Percentiles rank a stretch among this genome's conserved stretches.
Evolutionary conservation across 2,113 vertebrate species (phyloP).

Genomic region (Leucopsar rothschildi): DNA sequence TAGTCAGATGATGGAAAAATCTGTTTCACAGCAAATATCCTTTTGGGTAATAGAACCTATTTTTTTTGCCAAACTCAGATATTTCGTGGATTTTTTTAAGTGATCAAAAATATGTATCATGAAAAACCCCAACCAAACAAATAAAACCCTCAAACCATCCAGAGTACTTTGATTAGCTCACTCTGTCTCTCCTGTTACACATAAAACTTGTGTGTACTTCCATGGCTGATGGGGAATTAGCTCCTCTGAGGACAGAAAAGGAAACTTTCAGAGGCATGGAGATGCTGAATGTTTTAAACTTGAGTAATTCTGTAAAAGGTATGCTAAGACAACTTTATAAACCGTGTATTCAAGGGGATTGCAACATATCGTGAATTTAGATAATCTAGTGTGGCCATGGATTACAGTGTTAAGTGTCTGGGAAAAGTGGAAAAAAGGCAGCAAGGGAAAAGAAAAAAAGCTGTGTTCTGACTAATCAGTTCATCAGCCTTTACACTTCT

Average conservation of each 20-base stretch:
- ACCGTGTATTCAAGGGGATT: background rate
- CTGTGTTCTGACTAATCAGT: background rate
- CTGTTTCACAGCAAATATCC: background rate
- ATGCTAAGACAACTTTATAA: background rate
- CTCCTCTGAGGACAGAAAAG: background rate
- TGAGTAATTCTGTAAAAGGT: background rate
- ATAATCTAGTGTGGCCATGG: background rate
- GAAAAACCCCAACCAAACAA: background rate
- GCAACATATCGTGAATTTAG: background rate
- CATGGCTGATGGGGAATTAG: background rate
- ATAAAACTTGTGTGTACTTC: background rate
- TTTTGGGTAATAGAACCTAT: background rate
- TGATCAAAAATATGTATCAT: background rate
- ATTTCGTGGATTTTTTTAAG: background rate
- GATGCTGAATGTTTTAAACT: background rate
- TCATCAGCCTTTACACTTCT: background rate
- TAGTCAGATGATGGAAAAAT: background rate
- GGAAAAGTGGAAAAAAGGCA: background rate
- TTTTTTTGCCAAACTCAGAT: background rate
- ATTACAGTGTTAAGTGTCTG: background rate
- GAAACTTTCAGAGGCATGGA: background rate
- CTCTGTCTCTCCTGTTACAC: background rate
- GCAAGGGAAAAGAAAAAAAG: background rate
- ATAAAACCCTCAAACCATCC: fast-evolving
- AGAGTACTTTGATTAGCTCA: background rate